Evolutionary conservation across 2,797 vertebrate species (phyloP).

Genomic region (Acanthiza pusilla): DNA sequence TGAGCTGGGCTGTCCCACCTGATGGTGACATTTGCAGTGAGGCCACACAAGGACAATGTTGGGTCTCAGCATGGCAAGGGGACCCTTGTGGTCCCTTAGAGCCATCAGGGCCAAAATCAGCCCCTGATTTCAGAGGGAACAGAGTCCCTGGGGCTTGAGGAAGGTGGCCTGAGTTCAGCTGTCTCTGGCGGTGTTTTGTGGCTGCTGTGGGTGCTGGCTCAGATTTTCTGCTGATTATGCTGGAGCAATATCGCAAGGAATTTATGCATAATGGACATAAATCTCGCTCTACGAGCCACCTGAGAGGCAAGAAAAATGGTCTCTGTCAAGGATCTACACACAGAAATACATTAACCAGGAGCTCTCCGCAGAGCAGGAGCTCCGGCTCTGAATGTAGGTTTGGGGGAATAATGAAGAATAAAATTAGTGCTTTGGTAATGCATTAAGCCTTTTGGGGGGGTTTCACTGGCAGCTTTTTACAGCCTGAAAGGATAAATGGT

Average conservation of each 20-base stretch:
- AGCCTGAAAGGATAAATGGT: constrained; percentile 52
- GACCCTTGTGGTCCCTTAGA: not conserved
- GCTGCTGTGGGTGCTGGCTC: constrained; percentile 43
- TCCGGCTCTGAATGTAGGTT: not conserved
- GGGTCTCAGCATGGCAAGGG: not conserved
- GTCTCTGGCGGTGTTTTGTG: constrained; percentile 28
- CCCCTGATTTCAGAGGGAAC: not conserved
- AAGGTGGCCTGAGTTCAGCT: not conserved
- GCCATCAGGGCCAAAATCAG: not conserved
- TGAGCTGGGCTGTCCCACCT: not conserved
- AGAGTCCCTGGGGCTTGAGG: not conserved
- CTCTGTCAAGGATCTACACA: constrained; percentile 67
- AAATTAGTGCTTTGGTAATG: constrained; percentile 65
- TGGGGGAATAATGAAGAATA: constrained; percentile 58
- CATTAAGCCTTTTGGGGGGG: constrained; percentile 18
- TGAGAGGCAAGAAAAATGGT: constrained; percentile 69
- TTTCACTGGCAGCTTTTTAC: constrained; percentile 46
- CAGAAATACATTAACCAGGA: constrained; percentile 70
- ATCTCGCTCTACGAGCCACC: constrained; percentile 59
- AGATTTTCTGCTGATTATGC: constrained; percentile 67
- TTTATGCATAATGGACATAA: constrained; percentile 69
- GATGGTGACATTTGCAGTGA: fast-evolving
- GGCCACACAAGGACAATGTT: not conserved
- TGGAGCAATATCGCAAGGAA: constrained; percentile 57
- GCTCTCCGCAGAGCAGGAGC: constrained; percentile 23